These are phyloP conservation scores for Eupithecia pulchellata DNA, from an alignment of 2,888 invertebrate genomes.

Conservation along the genomic window DNA sequence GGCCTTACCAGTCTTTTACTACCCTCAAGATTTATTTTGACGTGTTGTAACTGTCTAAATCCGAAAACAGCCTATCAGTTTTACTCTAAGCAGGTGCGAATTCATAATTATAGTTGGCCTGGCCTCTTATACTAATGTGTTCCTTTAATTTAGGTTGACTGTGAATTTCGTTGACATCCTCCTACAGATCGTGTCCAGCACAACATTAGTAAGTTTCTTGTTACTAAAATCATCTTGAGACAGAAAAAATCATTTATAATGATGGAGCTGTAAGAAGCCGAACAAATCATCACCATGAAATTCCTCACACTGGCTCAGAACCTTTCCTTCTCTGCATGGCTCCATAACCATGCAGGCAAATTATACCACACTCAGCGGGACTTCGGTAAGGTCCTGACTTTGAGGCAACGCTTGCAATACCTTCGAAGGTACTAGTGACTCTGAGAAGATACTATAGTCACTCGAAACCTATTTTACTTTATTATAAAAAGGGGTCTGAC, in stretches of 20 bases:
- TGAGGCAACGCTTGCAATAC: neutral
- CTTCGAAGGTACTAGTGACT: neutral
- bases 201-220: neutral
- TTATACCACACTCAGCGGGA: slow-evolving; percentile 73
- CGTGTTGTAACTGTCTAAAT: slow-evolving; percentile 14
- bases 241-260: neutral
- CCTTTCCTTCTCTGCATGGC: slow-evolving; percentile 53
- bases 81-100: neutral
- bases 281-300: slow-evolving; percentile 9
- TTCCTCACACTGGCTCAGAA: slow-evolving; percentile 25
- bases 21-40: slow-evolving; percentile 2
- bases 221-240: neutral
- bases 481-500: neutral
- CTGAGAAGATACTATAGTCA: too few relatives aligned
- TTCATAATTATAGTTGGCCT: neutral
- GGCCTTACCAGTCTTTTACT: slow-evolving; percentile 3
- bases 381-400: slow-evolving; percentile 31
- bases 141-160: neutral
- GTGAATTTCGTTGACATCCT: too few relatives aligned
- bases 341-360: slow-evolving; percentile 60
- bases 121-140: neutral
- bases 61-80: slow-evolving; percentile 6
- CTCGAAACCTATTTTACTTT: too few relatives aligned
- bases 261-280: neutral
- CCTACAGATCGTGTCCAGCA: too few relatives aligned